A percentile compares a stretch with the other conserved stretches of the same genome.
These are phyloP conservation scores for Miniopterus natalensis DNA, from an alignment of 2,113 vertebrate genomes.

Conservation along the genomic window DNA sequence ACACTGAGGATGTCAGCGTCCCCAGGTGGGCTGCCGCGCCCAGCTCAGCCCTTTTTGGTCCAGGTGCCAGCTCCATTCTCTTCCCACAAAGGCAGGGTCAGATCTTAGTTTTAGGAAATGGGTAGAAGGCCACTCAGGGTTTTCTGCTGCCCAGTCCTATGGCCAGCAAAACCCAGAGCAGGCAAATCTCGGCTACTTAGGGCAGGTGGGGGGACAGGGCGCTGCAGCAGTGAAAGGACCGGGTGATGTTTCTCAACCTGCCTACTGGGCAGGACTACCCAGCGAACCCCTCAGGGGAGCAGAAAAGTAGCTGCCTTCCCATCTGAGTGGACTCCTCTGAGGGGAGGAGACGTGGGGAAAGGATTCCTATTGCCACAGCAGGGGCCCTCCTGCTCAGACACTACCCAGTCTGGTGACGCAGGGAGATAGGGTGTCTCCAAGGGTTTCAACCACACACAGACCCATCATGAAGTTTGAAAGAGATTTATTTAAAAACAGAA, in stretches of 20 bases:
- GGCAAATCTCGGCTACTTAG: background rate
- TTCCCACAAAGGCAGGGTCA: background rate
- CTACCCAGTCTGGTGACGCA: background rate
- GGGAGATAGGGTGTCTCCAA: background rate
- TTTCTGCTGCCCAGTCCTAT: too few relatives aligned
- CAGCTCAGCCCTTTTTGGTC: background rate
- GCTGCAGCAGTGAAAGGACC: fast-evolving
- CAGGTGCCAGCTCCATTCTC: background rate
- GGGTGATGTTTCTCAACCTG: fast-evolving
- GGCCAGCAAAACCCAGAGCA: background rate
- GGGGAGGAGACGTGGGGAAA: fast-evolving
- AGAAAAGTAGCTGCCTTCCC: background rate
- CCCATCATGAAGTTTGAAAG: constrained; percentile 79
- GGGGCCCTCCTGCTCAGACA: background rate
- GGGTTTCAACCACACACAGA: constrained; percentile 53
- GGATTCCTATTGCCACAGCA: background rate
- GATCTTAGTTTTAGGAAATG: background rate
- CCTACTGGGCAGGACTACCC: too few relatives aligned
- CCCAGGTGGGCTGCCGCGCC: fast-evolving
- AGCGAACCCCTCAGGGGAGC: fast-evolving
- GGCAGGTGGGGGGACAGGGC: background rate
- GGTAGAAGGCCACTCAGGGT: background rate
- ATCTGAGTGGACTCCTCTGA: background rate
- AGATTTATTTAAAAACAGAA: constrained; percentile 90
- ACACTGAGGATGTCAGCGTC: fast-evolving